Conservation (phyloP, 2,888 invertebrate species). For the Tyria jacobaeae region DNA sequence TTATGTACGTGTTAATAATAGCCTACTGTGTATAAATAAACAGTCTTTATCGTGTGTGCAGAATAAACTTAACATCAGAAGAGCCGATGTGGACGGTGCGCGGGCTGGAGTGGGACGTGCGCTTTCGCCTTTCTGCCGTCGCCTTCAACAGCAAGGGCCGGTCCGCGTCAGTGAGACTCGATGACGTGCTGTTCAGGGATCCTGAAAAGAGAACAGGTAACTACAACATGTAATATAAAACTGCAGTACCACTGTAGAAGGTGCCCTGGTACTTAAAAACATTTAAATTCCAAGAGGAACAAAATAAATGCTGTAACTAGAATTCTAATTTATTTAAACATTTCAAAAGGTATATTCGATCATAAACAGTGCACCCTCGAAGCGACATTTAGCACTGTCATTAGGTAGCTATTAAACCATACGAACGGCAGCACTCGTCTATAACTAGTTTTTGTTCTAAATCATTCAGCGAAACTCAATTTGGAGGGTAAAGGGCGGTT, state of each 20-base stretch:
- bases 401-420: conserved; percentile 54
- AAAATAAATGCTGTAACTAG: too few species aligned
- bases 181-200: conserved; percentile 92
- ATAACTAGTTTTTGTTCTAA: conserved; percentile 74
- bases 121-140: conserved; percentile 91
- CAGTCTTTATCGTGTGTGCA: conserved; percentile 38
- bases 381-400: conserved; percentile 47
- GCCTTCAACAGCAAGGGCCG: conserved; percentile 94
- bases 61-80: conserved; percentile 88
- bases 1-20: too few species aligned
- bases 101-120: conserved; percentile 92
- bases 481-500: conserved; percentile 66
- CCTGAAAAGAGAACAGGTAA: conserved; percentile 92
- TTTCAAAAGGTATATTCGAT: neutral
- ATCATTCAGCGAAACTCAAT: conserved; percentile 78
- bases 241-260: too few species aligned
- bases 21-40: neutral
- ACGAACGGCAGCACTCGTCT: conserved; percentile 55
- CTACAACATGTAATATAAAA: conserved; percentile 15
- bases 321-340: neutral
- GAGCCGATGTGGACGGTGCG: conserved; percentile 92
- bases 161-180: conserved; percentile 90
- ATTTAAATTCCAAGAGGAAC: too few species aligned
- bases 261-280: too few species aligned
- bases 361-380: neutral